phyloP scores from a whole-genome alignment of 2,797 vertebrate genomes.

The Hyperoplus lanceolatus region DNA sequence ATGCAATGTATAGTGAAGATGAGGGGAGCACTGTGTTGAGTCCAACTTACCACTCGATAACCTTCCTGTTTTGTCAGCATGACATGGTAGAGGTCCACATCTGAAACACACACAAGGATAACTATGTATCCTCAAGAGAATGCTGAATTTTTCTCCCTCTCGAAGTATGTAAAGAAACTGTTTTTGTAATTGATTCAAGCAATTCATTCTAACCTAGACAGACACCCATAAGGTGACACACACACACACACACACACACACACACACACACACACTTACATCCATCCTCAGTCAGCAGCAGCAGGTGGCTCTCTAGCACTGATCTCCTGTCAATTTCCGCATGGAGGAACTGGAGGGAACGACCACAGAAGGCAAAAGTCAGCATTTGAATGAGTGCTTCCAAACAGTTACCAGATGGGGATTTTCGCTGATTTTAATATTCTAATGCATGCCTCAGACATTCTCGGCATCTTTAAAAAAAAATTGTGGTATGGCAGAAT shows the following conservation, averaged over 20 bases:
- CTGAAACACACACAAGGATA: constrained; percentile 78
- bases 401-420: constrained; percentile 15
- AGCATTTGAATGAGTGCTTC: background rate
- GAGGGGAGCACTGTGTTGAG: background rate
- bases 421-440: constrained; percentile 31
- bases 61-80: constrained; percentile 87
- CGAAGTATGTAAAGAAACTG: background rate
- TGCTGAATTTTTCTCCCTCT: background rate
- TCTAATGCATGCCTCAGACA: constrained; percentile 21
- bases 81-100: constrained; percentile 92
- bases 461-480: background rate
- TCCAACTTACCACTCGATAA: constrained; percentile 89
- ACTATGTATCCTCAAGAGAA: background rate
- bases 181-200: no score
- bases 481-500: constrained; percentile 2
- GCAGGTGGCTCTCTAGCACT: constrained; percentile 88
- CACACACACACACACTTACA: constrained; percentile 89
- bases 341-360: constrained; percentile 89
- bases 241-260: background rate
- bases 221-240: no score
- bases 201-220: no score
- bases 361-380: constrained; percentile 31
- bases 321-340: constrained; percentile 79
- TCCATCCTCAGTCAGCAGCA: constrained; percentile 95
- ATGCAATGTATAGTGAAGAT: constrained; percentile 19